Conservation (phyloP, 2,888 invertebrate species). For the Punctoribates punctum region DNA sequence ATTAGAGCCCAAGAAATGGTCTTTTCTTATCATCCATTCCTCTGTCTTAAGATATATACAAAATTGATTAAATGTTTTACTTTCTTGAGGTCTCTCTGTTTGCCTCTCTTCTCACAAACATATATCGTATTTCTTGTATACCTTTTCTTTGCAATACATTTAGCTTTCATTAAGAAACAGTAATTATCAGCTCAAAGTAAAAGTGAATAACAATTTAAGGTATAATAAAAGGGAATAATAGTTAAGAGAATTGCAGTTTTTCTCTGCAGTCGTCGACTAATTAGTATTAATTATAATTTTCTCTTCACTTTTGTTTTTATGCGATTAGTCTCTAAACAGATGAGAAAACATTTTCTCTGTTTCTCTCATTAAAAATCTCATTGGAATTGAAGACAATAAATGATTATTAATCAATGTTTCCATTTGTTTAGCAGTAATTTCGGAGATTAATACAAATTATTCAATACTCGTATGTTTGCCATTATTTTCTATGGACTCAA, state of each 20-base stretch:
- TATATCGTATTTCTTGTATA: too few species aligned
- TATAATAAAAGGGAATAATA: background rate
- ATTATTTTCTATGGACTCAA: too few species aligned
- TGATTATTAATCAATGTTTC: too few species aligned
- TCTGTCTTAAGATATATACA: background rate
- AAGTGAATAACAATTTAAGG: background rate
- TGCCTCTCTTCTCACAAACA: background rate
- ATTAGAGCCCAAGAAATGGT: slow-evolving; percentile 12
- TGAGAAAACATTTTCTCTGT: background rate
- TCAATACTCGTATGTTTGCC: background rate
- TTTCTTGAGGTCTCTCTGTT: background rate
- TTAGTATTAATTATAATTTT: slow-evolving; percentile 19
- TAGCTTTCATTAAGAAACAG: background rate
- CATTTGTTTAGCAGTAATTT: too few species aligned
- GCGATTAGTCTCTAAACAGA: background rate
- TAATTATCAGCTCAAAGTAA: background rate
- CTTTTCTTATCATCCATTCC: slow-evolving; percentile 13
- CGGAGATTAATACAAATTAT: background rate
- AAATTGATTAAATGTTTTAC: slow-evolving; percentile 24
- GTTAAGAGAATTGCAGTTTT: background rate
- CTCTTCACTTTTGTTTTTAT: background rate
- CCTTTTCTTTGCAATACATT: background rate
- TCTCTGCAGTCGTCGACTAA: background rate
- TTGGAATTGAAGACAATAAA: background rate
- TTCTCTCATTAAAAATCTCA: background rate